Percentiles rank a stretch among this genome's conserved stretches.
These are phyloP conservation scores for Sceloporus tristichus DNA, from an alignment of 2,113 vertebrate species.

Conservation along the genomic window DNA sequence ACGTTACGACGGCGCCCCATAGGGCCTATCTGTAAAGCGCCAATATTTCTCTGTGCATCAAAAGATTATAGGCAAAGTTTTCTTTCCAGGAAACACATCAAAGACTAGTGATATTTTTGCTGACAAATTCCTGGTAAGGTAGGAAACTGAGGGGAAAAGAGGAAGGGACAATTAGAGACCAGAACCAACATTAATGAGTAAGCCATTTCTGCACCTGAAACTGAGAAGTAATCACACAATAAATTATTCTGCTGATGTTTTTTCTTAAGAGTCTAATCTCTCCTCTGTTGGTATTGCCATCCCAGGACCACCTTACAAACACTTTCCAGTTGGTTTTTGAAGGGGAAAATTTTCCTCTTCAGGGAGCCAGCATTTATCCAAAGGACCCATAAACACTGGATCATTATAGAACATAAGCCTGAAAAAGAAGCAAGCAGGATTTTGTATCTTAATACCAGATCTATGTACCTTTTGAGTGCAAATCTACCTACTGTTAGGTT, in stretches of 20 bases:
- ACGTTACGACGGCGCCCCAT: too few species aligned
- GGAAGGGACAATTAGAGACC: not conserved
- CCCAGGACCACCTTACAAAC: not conserved
- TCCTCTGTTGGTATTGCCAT: not conserved
- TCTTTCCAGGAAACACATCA: not conserved
- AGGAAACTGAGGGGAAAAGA: not conserved
- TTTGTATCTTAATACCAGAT: not conserved
- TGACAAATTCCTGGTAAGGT: not conserved
- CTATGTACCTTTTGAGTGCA: not conserved
- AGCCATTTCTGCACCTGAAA: not conserved
- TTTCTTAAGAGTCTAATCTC: not conserved
- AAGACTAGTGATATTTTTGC: not conserved
- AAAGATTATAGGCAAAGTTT: not conserved
- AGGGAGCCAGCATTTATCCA: not conserved
- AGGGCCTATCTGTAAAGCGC: too few species aligned
- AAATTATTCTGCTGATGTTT: constrained; percentile 2
- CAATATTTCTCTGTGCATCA: not conserved
- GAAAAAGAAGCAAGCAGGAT: not conserved
- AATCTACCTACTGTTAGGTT: too few species aligned
- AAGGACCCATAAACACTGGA: not conserved
- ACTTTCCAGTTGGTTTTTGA: not conserved
- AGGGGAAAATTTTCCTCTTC: not conserved
- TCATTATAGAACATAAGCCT: not conserved
- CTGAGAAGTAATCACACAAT: not conserved
- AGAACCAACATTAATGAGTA: not conserved